Base-by-base conservation (phyloP, 2,888 invertebrate species). In the Ornithoptera alexandrae region DNA sequence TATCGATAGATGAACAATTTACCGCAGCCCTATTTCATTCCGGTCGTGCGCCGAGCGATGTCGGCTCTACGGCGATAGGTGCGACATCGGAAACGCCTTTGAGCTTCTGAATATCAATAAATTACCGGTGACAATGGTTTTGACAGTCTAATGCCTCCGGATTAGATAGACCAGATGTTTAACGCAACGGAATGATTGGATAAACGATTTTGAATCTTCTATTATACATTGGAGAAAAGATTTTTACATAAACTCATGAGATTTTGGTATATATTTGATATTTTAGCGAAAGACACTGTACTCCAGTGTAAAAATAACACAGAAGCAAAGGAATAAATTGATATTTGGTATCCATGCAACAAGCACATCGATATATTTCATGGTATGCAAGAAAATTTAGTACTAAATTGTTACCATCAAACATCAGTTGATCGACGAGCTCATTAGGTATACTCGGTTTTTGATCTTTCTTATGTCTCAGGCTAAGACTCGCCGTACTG, bases 61-160 rank as follows among this genome's bases (percentile, higher is more conserved):
- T 58, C 58, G 15, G 42, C 30, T 63, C 42, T 8, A 15, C 10
- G 46, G 58, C 42, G 17, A 22, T 46, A 57, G 53, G 7, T n/a
- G 36, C 56, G 20, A 8, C 42, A 1, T 24, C 22, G 18, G 57
- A 56, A n/a, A 20, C 30, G 22, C 24, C 65, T 56, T 42, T 42
- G 42, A 65, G 42, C 8, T 30, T 10, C 62, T 20, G 22, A 62
- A 22, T 62, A 15, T 22, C 62, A 46, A 62, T 62, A 62, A 62
- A 65, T 65, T 65, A 39, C 58, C 24, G 39, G 58, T 17, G 57
- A 57, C 36, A 63, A 63, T 24, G 20, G 53, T 53, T 53, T 30
- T 63, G 24, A 53, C 53, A 30, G n/a, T 30, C 30, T 15, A 53
- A 63, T n/a, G 30, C 63, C 30, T 63, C 46, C 12, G 24, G 46